These are phyloP conservation scores for Varroa destructor DNA, from an alignment of 1,140 invertebrate genomes.

Conservation along the genomic window DNA sequence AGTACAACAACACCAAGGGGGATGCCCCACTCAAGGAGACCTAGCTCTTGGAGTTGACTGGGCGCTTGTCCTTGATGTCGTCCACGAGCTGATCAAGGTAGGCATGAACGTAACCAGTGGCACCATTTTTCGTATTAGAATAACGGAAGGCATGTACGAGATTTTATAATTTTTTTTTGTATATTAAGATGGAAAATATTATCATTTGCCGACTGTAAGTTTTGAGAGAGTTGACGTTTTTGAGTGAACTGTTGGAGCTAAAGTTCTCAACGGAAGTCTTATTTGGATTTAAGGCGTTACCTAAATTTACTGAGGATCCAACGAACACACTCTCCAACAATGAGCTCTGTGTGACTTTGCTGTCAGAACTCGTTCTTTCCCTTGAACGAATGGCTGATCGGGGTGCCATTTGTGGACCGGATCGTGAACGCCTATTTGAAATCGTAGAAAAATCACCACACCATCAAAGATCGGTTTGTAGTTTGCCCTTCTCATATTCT, in stretches of 20 bases:
- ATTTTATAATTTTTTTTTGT: no score
- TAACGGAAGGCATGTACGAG: no score
- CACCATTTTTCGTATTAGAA: no score
- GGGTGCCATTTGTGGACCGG: conserved; percentile 7
- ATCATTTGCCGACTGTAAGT: no score
- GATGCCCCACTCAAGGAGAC: no score
- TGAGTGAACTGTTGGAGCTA: no score
- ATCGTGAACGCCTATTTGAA: conserved; percentile 20
- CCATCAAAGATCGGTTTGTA: conserved; percentile 24
- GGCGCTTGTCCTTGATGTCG: conserved; percentile 13
- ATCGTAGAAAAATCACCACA: conserved; percentile 23
- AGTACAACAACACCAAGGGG: no score
- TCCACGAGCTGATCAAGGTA: conserved; percentile 19
- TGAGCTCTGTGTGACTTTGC: conserved; percentile 5
- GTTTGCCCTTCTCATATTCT: background rate
- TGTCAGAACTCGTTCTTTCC: background rate
- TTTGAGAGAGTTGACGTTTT: no score
- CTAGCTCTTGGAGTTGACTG: background rate
- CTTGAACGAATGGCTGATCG: conserved; percentile 3
- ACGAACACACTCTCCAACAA: conserved; percentile 3
- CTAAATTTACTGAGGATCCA: conserved; percentile 6
- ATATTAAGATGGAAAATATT: no score
- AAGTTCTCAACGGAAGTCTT: background rate
- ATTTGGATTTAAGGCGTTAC: background rate
- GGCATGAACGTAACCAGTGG: background rate